phyloP scores from a whole-genome alignment of 2,797 vertebrate genomes.

The Lophotriccus pileatus region DNA sequence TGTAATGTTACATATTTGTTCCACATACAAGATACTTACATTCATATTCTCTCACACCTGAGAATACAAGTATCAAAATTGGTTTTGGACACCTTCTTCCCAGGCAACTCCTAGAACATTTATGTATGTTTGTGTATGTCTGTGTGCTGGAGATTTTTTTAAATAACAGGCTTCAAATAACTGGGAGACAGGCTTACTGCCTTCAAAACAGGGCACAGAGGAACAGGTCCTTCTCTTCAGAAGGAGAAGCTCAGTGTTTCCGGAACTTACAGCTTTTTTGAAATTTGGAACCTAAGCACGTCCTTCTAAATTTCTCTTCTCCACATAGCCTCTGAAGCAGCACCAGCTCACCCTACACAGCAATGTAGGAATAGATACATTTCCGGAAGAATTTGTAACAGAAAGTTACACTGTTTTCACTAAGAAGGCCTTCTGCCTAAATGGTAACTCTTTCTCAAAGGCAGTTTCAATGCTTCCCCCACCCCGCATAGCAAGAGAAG shows the following conservation, averaged over 20 bases:
- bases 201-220: neutral
- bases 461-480: too few species aligned
- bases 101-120: neutral
- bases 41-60: neutral
- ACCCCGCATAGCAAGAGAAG: too few species aligned
- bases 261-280: neutral
- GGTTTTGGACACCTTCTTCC: neutral
- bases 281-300: fast-evolving
- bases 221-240: neutral
- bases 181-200: neutral
- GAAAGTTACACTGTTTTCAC: too few species aligned
- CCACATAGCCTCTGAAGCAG: neutral
- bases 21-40: neutral
- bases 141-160: fast-evolving
- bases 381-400: too few species aligned
- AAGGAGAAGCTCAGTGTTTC: neutral
- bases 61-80: neutral
- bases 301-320: neutral
- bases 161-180: too few species aligned
- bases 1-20: neutral
- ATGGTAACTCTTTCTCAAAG: too few species aligned
- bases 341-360: neutral
- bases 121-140: neutral
- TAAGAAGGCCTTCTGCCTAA: too few species aligned
- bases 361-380: too few species aligned